Percentiles rank a stretch among this genome's conserved stretches.
Conservation (phyloP, 2,888 invertebrate species). For the Drosophila bunnanda region DNA sequence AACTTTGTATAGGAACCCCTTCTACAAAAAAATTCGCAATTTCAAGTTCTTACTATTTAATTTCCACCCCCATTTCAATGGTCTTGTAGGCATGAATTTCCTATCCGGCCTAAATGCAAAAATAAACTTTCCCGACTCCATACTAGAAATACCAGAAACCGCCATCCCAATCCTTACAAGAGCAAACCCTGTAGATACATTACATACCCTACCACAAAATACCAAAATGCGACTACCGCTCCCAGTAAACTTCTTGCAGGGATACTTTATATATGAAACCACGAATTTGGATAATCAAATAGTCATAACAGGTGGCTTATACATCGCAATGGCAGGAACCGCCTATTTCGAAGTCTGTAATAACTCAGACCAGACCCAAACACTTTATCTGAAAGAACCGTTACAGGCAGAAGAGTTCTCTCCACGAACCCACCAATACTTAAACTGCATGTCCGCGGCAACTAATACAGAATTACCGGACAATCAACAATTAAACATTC, state of each 20-base stretch:
- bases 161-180: slow-evolving; percentile 8
- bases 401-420: no score
- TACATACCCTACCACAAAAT: slow-evolving; percentile 6
- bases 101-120: not conserved
- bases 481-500: no score
- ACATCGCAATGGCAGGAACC: slow-evolving; percentile 1
- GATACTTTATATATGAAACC: slow-evolving; percentile 17
- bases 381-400: no score
- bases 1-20: slow-evolving; percentile 2
- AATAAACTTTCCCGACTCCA: not conserved
- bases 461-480: no score
- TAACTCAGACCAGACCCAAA: slow-evolving; percentile 1
- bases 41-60: slow-evolving; percentile 1
- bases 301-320: not conserved
- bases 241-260: slow-evolving; percentile 11
- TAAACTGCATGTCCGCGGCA: no score
- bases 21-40: not conserved
- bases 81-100: slow-evolving; percentile 1
- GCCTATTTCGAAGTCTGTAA: slow-evolving; percentile 13
- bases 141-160: slow-evolving; percentile 11
- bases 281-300: not conserved
- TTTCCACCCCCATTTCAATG: slow-evolving; percentile 5
- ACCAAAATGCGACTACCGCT: not conserved
- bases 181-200: slow-evolving; percentile 3
- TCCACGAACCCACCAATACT: no score